Base-by-base conservation (phyloP, 2,888 invertebrate species). In the Epirrhoe alternata region DNA sequence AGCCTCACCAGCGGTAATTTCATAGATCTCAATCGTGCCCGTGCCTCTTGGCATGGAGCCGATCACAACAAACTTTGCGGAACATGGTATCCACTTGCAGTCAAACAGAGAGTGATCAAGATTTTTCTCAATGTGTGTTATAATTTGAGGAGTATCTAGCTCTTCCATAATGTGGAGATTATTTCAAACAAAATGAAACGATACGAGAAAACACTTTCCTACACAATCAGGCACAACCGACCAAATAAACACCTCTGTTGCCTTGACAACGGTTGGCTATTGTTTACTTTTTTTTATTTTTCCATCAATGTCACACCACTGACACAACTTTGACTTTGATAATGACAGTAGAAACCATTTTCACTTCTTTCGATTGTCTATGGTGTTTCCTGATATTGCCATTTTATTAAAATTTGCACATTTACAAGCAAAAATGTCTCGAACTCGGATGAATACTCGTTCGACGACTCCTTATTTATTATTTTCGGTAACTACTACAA, bases 41-140 rank as follows among this genome's bases (percentile, higher is more conserved):
- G 96, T 96, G 53, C 97, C 97, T 80, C 96, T 96, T 0, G 98
- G 96, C 84, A 97, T 95, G 14, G 96, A 96, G 8, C 99, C 99
- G 61, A 99, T 93, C 51, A 97, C 95, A 68, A 98, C 96, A 89
- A 99, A 97, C 88, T 98, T 98, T 0, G 99, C 97, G 3, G 98
- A 98, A 81, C 97, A 96, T 0, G 99, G 99, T 78, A 99, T 96
- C 99, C 99, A 99, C 90, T 97, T 97, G n/a, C 96, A 95, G 82
- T 99, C 99, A 85, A 97, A 98, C 30, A 98, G 88, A 0, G 97
- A 97, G 86, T 97, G 98, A 81, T 97, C 95, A 1, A 98, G 88
- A 24, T 96, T 94, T 83, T 97, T 96, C 81, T 98, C 97, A 42
- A 96, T 94, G 82, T 98, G 98, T 64, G 97, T 95, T 75, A 99